A percentile compares a stretch with the other conserved stretches of the same genome.
These are phyloP conservation scores for Corydoras sp. DNA, from an alignment of 2,113 vertebrate species.

Conservation along the genomic window DNA sequence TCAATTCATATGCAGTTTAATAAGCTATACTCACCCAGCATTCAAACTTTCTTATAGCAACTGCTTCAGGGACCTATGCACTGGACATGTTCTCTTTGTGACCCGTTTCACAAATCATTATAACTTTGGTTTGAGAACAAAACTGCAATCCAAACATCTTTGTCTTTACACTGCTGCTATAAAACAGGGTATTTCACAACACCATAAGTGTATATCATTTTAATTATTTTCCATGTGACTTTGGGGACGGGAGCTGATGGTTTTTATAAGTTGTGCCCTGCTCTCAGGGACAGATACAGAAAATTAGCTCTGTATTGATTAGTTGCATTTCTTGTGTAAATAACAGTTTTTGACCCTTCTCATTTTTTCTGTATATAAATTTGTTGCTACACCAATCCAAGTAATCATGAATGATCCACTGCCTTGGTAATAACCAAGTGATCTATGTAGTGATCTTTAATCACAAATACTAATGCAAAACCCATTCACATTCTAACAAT, in stretches of 20 bases:
- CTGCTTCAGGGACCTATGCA: constrained; percentile 19
- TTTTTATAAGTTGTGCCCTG: background rate
- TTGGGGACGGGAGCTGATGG: background rate
- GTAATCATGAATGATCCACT: background rate
- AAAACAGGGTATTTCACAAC: constrained; percentile 26
- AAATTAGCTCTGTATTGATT: background rate
- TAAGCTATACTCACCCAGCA: background rate
- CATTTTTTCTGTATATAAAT: constrained; percentile 5
- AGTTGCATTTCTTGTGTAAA: background rate
- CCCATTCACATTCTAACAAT: too few species aligned
- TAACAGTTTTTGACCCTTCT: background rate
- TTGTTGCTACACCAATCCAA: constrained; percentile 8
- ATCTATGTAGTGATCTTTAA: constrained; percentile 2
- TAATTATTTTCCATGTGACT: background rate
- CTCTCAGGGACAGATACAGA: background rate
- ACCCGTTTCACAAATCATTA: background rate
- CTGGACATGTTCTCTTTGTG: constrained; percentile 8
- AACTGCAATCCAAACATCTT: background rate
- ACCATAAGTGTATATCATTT: background rate
- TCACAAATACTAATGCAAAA: constrained; percentile 11
- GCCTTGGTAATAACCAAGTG: background rate
- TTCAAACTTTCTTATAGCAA: background rate
- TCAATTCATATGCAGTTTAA: background rate
- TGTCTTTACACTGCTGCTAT: constrained; percentile 30
- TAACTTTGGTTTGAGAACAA: too few species aligned